Base-by-base conservation (phyloP, 2,888 invertebrate species). In the Caenorhabditis uteleia region DNA sequence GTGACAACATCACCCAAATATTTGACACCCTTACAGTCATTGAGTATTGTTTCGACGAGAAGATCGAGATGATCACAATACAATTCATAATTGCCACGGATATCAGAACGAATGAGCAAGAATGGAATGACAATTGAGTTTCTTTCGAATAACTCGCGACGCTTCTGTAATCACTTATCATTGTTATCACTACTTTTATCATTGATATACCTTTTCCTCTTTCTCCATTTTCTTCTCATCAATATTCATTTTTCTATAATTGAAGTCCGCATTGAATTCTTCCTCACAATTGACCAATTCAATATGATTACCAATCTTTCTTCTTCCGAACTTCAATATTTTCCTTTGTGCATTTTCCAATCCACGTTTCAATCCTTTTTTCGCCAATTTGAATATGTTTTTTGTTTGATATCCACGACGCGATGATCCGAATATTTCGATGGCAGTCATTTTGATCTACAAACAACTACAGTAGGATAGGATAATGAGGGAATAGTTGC, bases 81-180 rank as follows among this genome's bases (percentile, higher is more conserved):
- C 6, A 65, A 38, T 20, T 65, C 65, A 23, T 47, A 58, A 21
- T 54, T 65, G 20, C 54, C 58, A 1, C 49, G 42, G 33, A 36
- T 46, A 39, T 59, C 58, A n/a, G 33, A 46, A 7, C 58, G 48
- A 33, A 65, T 57, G 33, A 58, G 40, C 20, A 65, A n/a, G 33
- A 54, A 59, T 20, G 65, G 65, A 21, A 65, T 18, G 16, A 39
- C 25, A 2, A 42, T 27, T n/a, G 36, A 23, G 27, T 16, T 36
- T 3, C 38, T 21, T 12, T 48, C 48, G 26, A 48, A 31, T 4
- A 31, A 5, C 21, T 45, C 45, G 8, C 23, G 18, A 21, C 45
- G 18, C 25, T 45, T 45, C 45, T 45, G 12, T 12, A 45, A 31
- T n/a, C 14, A 21, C n/a, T 8, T 21, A n/a, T 4, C 3, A 12